Base-by-base conservation (phyloP, 64 coral and sea anemone genomes). In the Orbicella faveolata region DNA sequence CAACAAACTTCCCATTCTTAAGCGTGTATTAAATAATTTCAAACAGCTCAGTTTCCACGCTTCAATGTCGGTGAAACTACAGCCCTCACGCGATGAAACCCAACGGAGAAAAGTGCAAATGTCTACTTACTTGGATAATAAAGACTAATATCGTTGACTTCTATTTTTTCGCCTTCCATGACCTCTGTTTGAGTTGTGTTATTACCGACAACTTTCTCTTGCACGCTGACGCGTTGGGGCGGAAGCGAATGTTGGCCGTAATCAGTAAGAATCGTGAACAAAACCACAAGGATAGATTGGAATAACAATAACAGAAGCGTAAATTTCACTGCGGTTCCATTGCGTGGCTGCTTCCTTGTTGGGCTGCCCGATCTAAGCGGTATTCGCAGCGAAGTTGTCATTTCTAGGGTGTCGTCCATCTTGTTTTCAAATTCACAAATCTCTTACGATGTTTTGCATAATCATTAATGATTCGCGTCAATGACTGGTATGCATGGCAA, bases 241-340 rank as follows among this genome's bases (percentile, higher is more conserved):
- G 87, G 59, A 36, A 87, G 51, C 34, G 82, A 84, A 36, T 92
- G 90, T 30, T 80, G 83, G 9, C 88, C 93, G 21, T 94, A 94
- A 72, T 90, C 87, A 33, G 77, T 83, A 20, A 94, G 59, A 25
- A 70, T 33, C 61, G 66, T 76, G 41, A 94, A 94, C 10, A 90
- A 21, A 7, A 90, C 36, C 3, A 94, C 87, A 1, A 90, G 61
- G 8, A 85, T 6, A 52, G 74, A 17, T 87, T 94, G 93, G 61
- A 94, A 94, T 3, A 78, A 1, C 10, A 87, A 33, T 21, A 62
- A 26, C 25, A 86, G 10, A 61, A 94, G 16, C 18, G 88, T 77
- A 68, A 94, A 89, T 3, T 87, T 94, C 11, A 90, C 77, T 19
- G 20, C 9, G 11, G 82, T 85, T 39, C 84, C 85, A 66, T 77